Evolutionary conservation across 2,797 vertebrate genomes (phyloP), one percentile per base, ranked within the genome.

Genomic region (Aldrovandia affinis): DNA sequence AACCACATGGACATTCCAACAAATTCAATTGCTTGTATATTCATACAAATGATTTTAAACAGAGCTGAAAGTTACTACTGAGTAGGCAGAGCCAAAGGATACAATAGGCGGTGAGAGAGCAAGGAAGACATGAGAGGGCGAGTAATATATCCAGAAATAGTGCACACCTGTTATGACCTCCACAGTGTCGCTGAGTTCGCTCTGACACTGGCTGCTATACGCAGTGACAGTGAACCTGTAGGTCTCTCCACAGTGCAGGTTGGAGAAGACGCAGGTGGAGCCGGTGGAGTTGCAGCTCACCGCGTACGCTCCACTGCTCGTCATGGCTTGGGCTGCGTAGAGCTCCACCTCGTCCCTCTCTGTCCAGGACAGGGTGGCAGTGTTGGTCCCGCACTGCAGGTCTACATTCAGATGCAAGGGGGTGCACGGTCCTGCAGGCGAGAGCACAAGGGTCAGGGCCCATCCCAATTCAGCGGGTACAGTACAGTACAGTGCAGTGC

Each of bases 351-450:
- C 90, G 0, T 90, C 84, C 0, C 55, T 83, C 42, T 89, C 82
- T 44, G 92, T 91, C 96, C 96, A 96, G 85, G 86, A 84, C 84
- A 96, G 33, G 22, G 80, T 54, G 15, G 93, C 95, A 0, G 89
- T 92, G 9, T 65, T 83, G 0, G 86, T 90, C 33, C 91, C 92
- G 73, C 95, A 96, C 61, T 85, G 63, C 78, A 94, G 83, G 82
- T 95, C 89, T 44, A 91, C 94, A 2, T 86, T 92, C 10, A 95
- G 87, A 2, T 12, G 84, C 79, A 78, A 0, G 0, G 95, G 95
- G 59, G 87, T 81, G 83, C 96, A 96, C 9, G 95, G 96, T 20
- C 92, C 96, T 96, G 80, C 44, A 88, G 81, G 68, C 12, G 57
- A 50, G 78, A 25, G 63, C 22, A 33, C 3, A 30, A 12, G 84